Percentiles rank a stretch among this genome's conserved stretches.
Evolutionary conservation across 2,797 vertebrate genomes (phyloP).

Genomic region (Glyptemys insculpta): DNA sequence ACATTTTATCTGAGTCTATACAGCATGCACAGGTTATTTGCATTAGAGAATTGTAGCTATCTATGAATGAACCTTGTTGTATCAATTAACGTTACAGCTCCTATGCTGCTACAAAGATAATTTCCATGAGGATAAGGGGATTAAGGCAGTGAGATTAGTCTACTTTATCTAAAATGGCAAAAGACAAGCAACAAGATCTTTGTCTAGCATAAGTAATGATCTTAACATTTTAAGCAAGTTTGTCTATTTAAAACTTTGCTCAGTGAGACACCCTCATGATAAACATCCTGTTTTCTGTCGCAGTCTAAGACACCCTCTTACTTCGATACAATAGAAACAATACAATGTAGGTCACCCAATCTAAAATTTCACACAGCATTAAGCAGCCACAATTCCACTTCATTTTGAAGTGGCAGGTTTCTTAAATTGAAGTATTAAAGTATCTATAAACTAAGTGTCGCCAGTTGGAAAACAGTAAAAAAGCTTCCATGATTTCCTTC

Average conservation of each 20-base stretch:
- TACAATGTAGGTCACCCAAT: background rate
- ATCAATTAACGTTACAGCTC: slow-evolving; percentile 1
- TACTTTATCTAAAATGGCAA: slow-evolving; percentile 47
- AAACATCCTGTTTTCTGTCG: background rate
- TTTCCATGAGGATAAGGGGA: slow-evolving; percentile 28
- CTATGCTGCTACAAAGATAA: slow-evolving; percentile 37
- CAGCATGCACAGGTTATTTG: slow-evolving; percentile 52
- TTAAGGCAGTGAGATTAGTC: slow-evolving; percentile 7
- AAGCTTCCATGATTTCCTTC: background rate
- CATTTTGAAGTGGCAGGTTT: background rate
- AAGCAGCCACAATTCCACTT: background rate
- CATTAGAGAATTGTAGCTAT: slow-evolving; percentile 52
- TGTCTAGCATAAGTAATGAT: background rate
- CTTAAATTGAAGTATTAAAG: background rate
- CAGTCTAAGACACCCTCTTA: background rate
- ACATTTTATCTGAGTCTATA: background rate
- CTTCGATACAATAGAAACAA: background rate
- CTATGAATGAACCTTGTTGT: slow-evolving; percentile 75
- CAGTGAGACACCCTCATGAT: background rate
- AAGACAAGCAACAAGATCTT: slow-evolving; percentile 17
- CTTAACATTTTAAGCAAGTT: slow-evolving; percentile 33
- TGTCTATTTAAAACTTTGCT: background rate
- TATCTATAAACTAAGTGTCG: background rate
- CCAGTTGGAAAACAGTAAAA: background rate
- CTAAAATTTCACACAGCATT: background rate